Base-by-base conservation (phyloP, 2,888 invertebrate species). In the Invenusta paracnida region DNA sequence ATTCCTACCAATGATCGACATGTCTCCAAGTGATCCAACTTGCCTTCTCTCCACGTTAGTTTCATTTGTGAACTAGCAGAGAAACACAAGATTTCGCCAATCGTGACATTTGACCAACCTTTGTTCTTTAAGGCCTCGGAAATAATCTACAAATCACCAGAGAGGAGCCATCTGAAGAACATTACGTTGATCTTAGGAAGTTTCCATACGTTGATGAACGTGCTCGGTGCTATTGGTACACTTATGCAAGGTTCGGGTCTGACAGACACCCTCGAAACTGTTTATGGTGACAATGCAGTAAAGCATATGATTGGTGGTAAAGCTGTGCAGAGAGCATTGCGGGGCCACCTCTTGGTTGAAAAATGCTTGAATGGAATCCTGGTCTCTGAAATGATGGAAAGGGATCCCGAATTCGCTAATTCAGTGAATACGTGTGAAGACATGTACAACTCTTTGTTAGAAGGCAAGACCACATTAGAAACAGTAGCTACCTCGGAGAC, bases 331-430 rank as follows among this genome's bases (percentile, higher is more conserved):
- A 13, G 86, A 23, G 31, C 87, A 48, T 85, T 87, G 13, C 86
- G 87, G 29, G 87, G 84, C 0, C 87, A 87, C 84, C 84, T 87
- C 1, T 79, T 86, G 17, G 84, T 87, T 0, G 86, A 81, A 13
- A 85, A 29, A 67, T 87, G 87, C 79, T 81, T 87, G n/a, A 87
- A 85, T 48, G 29, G 73, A 23, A 30, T 85, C 66, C 30, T 87
- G 11, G 67, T 86, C 29, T 81, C 87, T 0, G 82, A 86, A 2
- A 29, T 86, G 2, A 48, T 67, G 29, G 82, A 87, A 27, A 30
- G 82, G 13, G 79, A 79, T 29, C 84, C 86, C 13, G 81, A 82
- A 28, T 83, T 87, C 73, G 84, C 17, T 23, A 30, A 11, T 27
- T 27, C 23, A 85, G 85, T 73, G 28, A 30, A 84, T 1, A 13